Evolutionary conservation across 2,113 vertebrate species (phyloP).

Genomic region (Chaetodon trifascialis): DNA sequence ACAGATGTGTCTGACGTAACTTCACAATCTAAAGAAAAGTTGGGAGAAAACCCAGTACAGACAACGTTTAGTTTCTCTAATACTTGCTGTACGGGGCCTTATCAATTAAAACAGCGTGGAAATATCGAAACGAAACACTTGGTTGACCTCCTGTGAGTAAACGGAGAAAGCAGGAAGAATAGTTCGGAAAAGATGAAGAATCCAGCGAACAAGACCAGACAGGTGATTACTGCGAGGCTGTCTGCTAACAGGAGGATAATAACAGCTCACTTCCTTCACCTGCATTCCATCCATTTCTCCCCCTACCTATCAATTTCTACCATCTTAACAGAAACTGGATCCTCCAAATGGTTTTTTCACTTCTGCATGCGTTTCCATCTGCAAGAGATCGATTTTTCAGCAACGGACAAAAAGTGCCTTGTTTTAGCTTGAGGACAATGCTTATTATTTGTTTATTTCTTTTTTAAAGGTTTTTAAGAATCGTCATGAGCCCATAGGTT

Average conservation of each 20-base stretch:
- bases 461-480: neutral
- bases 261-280: conserved; percentile 52
- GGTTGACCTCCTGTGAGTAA: conserved; percentile 6
- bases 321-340: conserved; percentile 7
- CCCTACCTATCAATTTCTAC: conserved; percentile 21
- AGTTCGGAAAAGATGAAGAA: conserved; percentile 32
- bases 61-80: neutral
- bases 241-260: conserved; percentile 51
- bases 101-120: neutral
- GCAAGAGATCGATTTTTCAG: neutral
- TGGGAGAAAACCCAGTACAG: neutral
- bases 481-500: neutral
- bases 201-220: conserved; percentile 68
- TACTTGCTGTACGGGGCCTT: too few relatives aligned
- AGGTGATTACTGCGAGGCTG: conserved; percentile 30
- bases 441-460: neutral
- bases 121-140: neutral
- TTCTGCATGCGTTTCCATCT: neutral
- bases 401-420: neutral
- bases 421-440: fast-evolving
- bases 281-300: conserved; percentile 65
- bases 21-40: neutral
- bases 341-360: neutral
- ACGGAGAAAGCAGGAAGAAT: conserved; percentile 29
- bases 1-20: neutral